These are phyloP conservation scores for Pristionchus exspectatus DNA, from an alignment of 2,888 invertebrate genomes.

Conservation along the genomic window DNA sequence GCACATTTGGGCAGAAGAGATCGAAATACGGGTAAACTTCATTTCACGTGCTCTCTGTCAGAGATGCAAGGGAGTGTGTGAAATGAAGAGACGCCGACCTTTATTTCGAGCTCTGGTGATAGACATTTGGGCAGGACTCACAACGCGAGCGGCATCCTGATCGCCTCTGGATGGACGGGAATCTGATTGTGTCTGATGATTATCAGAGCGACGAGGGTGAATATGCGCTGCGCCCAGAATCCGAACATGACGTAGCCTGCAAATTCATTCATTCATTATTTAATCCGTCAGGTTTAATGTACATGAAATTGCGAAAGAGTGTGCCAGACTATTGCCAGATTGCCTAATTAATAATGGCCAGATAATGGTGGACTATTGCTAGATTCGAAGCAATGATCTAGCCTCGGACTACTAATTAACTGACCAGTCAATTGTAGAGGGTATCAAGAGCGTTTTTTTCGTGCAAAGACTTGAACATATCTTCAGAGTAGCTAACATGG, in stretches of 20 bases:
- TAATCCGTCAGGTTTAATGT: too few species aligned
- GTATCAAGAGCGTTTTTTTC: too few species aligned
- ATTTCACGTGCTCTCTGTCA: neutral
- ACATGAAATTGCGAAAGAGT: too few species aligned
- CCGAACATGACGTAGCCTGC: constrained; percentile 77
- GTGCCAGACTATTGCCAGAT: too few species aligned
- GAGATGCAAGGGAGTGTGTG: neutral
- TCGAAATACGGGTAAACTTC: neutral
- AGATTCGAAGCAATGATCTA: too few species aligned
- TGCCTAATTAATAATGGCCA: too few species aligned
- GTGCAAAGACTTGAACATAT: too few species aligned
- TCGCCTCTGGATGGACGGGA: constrained; percentile 77
- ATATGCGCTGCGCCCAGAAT: constrained; percentile 78
- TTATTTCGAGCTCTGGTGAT: neutral
- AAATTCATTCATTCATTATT: too few species aligned
- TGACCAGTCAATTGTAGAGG: too few species aligned
- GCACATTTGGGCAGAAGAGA: neutral
- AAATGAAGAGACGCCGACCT: neutral
- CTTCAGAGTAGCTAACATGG: too few species aligned
- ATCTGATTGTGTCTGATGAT: constrained; percentile 74
- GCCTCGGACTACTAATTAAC: too few species aligned
- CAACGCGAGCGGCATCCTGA: constrained; percentile 68
- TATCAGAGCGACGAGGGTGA: constrained; percentile 74
- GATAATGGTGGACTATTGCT: too few species aligned
- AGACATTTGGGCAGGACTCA: neutral